Percentiles rank a stretch among this genome's conserved stretches.
Conservation (phyloP, 2,797 vertebrate genomes). For the Clamator glandarius region DNA sequence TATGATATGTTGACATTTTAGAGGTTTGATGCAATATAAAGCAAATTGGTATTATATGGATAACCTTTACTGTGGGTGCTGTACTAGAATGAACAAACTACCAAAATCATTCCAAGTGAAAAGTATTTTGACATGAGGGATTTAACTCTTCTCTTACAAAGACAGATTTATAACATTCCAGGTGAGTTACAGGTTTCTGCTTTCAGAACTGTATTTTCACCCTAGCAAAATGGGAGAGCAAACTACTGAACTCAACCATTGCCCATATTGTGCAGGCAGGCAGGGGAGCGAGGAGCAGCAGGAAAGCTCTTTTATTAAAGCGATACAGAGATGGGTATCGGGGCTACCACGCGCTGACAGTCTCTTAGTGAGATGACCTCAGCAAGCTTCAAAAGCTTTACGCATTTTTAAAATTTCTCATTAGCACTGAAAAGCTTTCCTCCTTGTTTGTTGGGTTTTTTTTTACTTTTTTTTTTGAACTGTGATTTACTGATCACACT, state of each 20-base stretch:
- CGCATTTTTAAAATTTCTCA: not conserved
- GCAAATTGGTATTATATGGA: conserved; percentile 68
- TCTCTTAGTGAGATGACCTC: conserved; percentile 41
- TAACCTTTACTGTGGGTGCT: conserved; percentile 68
- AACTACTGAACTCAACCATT: not conserved
- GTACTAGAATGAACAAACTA: conserved; percentile 52
- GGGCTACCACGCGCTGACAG: conserved; percentile 23
- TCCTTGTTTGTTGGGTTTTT: not conserved
- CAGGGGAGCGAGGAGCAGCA: conserved; percentile 26
- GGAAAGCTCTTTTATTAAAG: conserved; percentile 10
- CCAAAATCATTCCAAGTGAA: conserved; percentile 48
- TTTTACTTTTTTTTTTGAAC: not conserved
- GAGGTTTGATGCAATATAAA: conserved; percentile 65
- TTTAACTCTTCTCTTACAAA: conserved; percentile 66
- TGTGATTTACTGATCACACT: not conserved
- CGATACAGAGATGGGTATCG: conserved; percentile 25
- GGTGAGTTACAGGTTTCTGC: conserved; percentile 30
- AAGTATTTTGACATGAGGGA: conserved; percentile 64
- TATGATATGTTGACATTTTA: conserved; percentile 70
- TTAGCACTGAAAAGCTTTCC: conserved; percentile 38
- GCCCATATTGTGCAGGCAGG: not conserved
- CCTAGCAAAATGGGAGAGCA: conserved; percentile 14
- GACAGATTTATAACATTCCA: conserved; percentile 41
- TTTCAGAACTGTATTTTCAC: conserved; percentile 61
- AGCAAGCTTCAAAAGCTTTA: conserved; percentile 24